Evolutionary conservation across 2,888 invertebrate genomes (phyloP), one percentile per base, ranked within the genome.

Genomic region (Sympetrum striolatum): DNA sequence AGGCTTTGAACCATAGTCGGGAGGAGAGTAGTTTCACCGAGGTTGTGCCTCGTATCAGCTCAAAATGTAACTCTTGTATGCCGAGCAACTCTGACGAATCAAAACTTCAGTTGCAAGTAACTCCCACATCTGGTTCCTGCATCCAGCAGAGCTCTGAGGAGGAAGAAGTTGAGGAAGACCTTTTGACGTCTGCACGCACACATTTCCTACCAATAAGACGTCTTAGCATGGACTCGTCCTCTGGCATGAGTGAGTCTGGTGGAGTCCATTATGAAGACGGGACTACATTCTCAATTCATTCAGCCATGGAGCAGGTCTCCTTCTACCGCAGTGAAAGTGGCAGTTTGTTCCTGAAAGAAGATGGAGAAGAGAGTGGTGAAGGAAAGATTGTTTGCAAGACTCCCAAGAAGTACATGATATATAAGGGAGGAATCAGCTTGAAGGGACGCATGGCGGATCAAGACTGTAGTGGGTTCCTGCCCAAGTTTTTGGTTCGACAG

Each of bases 161-260:
- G 53, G 92, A 92, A 25, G 92, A 94, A 92, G 94, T 94, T 92
- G 95, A 95, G 92, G 97, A 97, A 93, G 97, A 97, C 94, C 94
- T 97, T 92, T 95, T 97, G 91, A 96, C 96, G 31, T 97, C 98
- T 12, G 95, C 96, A 91, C 96, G 96, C 92, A 98, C 97, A 91
- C 98, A 98, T 94, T 98, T 98, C 94, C 96, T 96, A 92, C 98
- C 98, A 25, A 98, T 98, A 92, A 95, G 96, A 92, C 95, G 95
- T 92, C 92, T 92, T 44, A 91, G 92, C 60, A 90, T 91, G 2
- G 90, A 91, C 18, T 90, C 90, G 22, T 80, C 91, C 8, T 86
- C 86, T 86, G 93, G 93, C 73, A 93, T 93, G 73, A 93, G 93
- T 79, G 93, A 91, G 73, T 93, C 92, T 91, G 94, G 94, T 90